Evolutionary conservation across 2,797 vertebrate genomes (phyloP).

Genomic region (Oreochromis grahami): DNA sequence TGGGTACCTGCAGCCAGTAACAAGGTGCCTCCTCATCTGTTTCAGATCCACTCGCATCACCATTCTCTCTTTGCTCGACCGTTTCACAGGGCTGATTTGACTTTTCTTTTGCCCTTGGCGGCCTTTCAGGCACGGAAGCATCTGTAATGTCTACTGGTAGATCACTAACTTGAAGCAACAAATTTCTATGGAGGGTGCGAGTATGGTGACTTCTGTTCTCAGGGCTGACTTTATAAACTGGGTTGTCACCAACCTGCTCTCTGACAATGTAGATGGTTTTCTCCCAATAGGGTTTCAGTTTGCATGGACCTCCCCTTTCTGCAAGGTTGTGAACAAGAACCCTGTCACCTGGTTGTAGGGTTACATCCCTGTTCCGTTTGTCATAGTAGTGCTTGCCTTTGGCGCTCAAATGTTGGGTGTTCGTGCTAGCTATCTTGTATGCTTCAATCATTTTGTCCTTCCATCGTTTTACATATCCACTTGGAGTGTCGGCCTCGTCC

Average conservation of each 20-base stretch:
- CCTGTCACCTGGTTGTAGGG: neutral
- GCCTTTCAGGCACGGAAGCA: accelerated
- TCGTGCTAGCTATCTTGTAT: neutral
- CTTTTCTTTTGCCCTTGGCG: neutral
- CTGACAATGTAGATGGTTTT: neutral
- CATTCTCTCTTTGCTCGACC: neutral
- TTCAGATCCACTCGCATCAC: neutral
- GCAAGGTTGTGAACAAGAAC: neutral
- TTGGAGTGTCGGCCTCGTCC: neutral
- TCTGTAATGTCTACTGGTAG: neutral
- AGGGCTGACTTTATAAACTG: neutral
- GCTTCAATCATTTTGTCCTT: neutral
- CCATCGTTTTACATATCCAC: neutral
- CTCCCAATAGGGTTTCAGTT: neutral
- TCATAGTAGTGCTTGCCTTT: neutral
- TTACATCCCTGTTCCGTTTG: neutral
- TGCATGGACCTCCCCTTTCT: neutral
- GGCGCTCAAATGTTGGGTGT: neutral
- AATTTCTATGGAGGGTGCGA: neutral
- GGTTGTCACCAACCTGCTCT: neutral
- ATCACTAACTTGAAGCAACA: neutral
- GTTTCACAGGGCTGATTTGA: too few species aligned
- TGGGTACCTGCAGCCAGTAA: neutral
- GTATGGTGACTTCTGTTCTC: neutral
- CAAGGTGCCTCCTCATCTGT: neutral